These are phyloP conservation scores for Aporophyla lueneburgensis DNA, from an alignment of 2,888 invertebrate genomes.

Conservation along the genomic window DNA sequence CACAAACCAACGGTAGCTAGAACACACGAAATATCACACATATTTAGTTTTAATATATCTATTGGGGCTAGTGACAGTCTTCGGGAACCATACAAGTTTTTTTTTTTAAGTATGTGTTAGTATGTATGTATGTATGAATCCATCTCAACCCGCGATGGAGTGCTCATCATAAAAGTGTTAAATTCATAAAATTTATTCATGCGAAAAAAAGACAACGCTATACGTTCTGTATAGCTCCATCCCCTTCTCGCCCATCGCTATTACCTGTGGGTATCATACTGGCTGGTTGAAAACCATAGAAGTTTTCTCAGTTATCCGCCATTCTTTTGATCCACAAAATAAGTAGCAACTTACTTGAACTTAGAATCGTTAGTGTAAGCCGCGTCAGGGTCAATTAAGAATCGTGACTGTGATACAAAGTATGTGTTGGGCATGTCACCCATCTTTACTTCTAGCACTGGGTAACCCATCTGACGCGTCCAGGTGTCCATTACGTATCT, in stretches of 20 bases:
- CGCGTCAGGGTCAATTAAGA: conserved; percentile 93
- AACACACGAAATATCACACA: conserved; percentile 50
- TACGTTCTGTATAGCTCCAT: background rate
- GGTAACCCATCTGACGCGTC: conserved; percentile 97
- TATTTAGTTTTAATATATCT: background rate
- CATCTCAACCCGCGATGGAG: no score
- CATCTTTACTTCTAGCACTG: conserved; percentile 92
- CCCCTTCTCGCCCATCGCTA: background rate
- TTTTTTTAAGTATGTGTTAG: no score
- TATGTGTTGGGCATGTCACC: conserved; percentile 85
- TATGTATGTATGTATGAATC: no score
- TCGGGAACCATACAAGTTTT: background rate
- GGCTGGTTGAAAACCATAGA: background rate
- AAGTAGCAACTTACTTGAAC: conserved; percentile 84
- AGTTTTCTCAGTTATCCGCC: background rate
- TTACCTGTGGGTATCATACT: background rate
- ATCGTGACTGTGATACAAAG: conserved; percentile 93
- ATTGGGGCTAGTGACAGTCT: no score
- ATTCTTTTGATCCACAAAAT: background rate
- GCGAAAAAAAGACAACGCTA: background rate
- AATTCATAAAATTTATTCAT: background rate
- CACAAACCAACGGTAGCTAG: conserved; percentile 96
- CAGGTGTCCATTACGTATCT: conserved; percentile 96
- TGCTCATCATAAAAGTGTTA: background rate
- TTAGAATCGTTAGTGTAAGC: conserved; percentile 86